Conservation (phyloP, 2,113 vertebrate species). For the Gallinago paraguaiae region DNA sequence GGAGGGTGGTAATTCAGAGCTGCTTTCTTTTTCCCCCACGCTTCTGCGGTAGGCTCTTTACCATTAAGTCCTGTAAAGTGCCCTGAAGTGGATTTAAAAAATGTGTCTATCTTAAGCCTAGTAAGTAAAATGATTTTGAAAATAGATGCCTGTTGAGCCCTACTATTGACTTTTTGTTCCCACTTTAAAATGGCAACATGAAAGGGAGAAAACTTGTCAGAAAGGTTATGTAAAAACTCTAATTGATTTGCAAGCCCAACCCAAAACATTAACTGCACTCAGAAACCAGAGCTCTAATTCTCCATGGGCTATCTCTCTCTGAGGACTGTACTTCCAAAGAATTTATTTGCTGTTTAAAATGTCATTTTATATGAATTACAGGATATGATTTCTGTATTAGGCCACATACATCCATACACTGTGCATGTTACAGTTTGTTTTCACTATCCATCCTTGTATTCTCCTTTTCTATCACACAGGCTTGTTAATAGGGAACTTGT, state of each 20-base stretch:
- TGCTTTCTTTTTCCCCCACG: neutral
- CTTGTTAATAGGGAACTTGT: neutral
- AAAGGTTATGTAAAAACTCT: neutral
- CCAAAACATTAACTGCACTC: neutral
- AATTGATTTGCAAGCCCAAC: neutral
- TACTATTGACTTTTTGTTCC: neutral
- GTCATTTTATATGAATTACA: neutral
- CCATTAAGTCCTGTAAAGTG: neutral
- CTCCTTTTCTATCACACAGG: neutral
- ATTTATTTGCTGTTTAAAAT: neutral
- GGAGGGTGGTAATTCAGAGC: neutral
- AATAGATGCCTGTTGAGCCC: neutral
- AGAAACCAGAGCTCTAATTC: neutral
- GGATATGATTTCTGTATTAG: neutral
- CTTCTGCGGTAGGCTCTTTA: neutral
- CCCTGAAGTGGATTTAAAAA: neutral
- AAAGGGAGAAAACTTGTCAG: neutral
- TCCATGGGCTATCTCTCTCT: neutral
- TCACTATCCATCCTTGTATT: neutral
- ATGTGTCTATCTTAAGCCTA: neutral
- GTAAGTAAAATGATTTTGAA: neutral
- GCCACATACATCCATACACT: neutral
- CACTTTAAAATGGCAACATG: accelerated
- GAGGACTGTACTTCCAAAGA: neutral
- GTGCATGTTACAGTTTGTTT: neutral